Conservation (phyloP, 2,888 invertebrate genomes). For the Luperina nickerlii region DNA sequence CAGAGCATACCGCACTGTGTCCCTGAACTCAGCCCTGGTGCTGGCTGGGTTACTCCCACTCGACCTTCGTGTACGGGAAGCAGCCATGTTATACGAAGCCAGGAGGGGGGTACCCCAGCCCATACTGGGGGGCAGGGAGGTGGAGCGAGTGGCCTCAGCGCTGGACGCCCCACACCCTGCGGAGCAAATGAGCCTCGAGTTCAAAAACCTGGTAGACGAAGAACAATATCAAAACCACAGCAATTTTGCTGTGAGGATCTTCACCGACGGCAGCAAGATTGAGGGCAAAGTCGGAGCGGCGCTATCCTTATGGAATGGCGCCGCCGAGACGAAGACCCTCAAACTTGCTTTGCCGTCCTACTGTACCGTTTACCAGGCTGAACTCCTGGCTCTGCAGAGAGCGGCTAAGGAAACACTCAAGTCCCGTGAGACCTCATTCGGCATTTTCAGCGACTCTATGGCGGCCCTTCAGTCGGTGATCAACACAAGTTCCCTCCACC, state of each 20-base stretch:
- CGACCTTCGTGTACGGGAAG: too few species aligned
- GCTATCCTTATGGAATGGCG: background rate
- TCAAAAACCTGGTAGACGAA: background rate
- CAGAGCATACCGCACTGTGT: too few species aligned
- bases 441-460: constrained; percentile 9
- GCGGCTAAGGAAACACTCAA: too few species aligned
- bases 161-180: background rate
- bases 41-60: too few species aligned
- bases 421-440: background rate
- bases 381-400: background rate
- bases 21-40: too few species aligned
- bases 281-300: constrained; percentile 4
- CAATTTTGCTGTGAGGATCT: background rate
- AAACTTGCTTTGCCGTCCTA: too few species aligned
- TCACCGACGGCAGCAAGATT: constrained; percentile 15
- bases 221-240: background rate
- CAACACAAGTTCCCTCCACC: too few species aligned
- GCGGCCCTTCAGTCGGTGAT: too few species aligned
- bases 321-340: too few species aligned
- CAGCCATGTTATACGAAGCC: too few species aligned
- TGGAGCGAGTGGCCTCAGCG: background rate
- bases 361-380: background rate
- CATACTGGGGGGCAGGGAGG: background rate
- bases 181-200: too few species aligned
- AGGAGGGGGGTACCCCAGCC: background rate